These are phyloP conservation scores for Gasteruption jaculator DNA, from an alignment of 2,888 invertebrate genomes.

Conservation along the genomic window DNA sequence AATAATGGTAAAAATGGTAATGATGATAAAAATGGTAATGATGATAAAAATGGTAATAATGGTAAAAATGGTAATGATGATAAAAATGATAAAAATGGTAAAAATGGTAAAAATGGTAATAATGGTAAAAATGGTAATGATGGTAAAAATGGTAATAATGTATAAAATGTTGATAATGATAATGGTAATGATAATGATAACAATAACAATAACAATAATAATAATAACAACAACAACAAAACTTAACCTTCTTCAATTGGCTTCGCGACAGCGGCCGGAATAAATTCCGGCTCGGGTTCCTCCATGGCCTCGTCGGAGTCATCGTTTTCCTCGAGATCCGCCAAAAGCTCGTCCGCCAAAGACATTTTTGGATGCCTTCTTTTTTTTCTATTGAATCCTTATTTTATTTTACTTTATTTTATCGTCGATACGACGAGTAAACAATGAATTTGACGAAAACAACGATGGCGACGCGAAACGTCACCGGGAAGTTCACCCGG, in stretches of 20 bases:
- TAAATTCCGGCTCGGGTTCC: constrained; percentile 50
- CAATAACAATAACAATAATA: constrained; percentile 1
- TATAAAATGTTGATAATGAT: not conserved
- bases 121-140: no score
- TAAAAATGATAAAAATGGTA: constrained; percentile 2
- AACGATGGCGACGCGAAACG: no score
- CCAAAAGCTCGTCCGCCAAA: constrained; percentile 93
- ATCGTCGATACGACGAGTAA: no score
- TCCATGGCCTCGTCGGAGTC: constrained; percentile 63
- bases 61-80: not conserved
- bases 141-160: not conserved
- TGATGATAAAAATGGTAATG: not conserved
- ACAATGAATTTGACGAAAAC: no score
- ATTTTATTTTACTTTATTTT: no score
- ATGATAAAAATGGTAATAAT: not conserved
- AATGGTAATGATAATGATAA: not conserved
- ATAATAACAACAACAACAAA: no score
- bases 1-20: no score
- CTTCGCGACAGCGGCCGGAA: constrained; percentile 37
- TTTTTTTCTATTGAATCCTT: not conserved
- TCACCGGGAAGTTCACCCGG: no score
- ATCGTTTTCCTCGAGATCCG: constrained; percentile 93
- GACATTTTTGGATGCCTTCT: constrained; percentile 68
- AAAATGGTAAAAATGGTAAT: not conserved
- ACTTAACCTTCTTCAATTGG: constrained; percentile 47